Evolutionary conservation across 2,797 vertebrate species (phyloP).

Genomic region (Pipistrellus nathusii): DNA sequence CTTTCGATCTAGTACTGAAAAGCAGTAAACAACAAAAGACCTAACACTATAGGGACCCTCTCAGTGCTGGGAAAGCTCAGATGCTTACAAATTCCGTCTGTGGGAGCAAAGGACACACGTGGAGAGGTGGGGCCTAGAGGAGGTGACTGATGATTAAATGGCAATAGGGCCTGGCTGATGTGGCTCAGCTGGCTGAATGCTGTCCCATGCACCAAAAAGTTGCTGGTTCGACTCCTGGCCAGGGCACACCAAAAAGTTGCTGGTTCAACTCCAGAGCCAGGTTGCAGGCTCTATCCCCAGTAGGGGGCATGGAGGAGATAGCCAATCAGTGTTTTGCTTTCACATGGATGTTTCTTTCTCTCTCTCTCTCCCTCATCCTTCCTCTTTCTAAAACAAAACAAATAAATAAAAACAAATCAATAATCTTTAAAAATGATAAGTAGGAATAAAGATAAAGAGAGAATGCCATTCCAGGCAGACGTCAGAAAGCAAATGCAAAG

Average conservation of each 20-base stretch:
- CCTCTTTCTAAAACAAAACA: not conserved
- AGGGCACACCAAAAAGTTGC: too few species aligned
- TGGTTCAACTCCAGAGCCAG: too few species aligned
- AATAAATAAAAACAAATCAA: not conserved
- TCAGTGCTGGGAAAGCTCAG: not conserved
- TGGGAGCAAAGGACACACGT: too few species aligned
- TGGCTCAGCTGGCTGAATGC: too few species aligned
- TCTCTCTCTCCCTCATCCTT: not conserved
- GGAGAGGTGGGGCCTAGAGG: not conserved
- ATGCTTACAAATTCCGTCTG: too few species aligned
- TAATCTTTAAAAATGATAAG: not conserved
- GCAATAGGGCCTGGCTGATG: too few species aligned
- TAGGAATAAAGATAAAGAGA: not conserved
- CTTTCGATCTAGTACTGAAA: not conserved
- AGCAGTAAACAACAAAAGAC: too few species aligned
- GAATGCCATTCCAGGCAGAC: not conserved
- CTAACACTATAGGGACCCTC: too few species aligned
- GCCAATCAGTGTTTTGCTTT: not conserved
- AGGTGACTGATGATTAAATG: accelerated
- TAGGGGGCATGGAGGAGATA: too few species aligned
- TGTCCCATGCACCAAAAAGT: too few species aligned
- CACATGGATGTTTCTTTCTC: not conserved
- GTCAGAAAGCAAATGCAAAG: not conserved
- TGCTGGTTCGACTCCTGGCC: too few species aligned
- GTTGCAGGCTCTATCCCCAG: too few species aligned